Conservation (phyloP, 2,888 invertebrate species). For the Macrosoma leucophasiata region DNA sequence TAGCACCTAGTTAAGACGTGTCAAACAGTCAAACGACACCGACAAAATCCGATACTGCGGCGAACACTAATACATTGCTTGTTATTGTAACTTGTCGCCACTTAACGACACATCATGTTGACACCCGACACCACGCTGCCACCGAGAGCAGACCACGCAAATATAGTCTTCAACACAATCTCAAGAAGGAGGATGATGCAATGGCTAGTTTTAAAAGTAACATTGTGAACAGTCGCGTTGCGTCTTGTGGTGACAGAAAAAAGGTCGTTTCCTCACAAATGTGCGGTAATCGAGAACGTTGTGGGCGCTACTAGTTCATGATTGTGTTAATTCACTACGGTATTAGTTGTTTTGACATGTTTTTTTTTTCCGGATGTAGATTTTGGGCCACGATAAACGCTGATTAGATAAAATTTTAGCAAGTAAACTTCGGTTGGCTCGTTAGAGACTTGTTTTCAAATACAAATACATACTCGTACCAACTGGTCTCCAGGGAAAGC, state of each 20-base stretch:
- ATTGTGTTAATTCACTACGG: constrained; percentile 22
- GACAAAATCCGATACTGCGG: constrained; percentile 35
- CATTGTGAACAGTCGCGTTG: constrained; percentile 44
- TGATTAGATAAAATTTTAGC: no score
- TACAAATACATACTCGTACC: no score
- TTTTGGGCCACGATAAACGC: no score
- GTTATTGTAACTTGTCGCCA: constrained; percentile 66
- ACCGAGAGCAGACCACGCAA: constrained; percentile 2
- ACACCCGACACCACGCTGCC: constrained; percentile 41
- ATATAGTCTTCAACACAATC: constrained; percentile 7
- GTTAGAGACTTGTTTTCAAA: no score
- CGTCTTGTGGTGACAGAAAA: constrained; percentile 44
- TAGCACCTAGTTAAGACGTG: constrained; percentile 10
- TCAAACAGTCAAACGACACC: constrained; percentile 8
- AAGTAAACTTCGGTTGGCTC: no score
- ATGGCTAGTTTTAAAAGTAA: not conserved
- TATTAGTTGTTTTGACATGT: constrained; percentile 16
- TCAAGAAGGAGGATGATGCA: constrained; percentile 6
- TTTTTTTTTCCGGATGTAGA: no score
- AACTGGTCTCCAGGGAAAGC: no score
- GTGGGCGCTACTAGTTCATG: constrained; percentile 32
- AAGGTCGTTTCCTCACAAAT: constrained; percentile 41
- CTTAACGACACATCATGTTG: constrained; percentile 51
- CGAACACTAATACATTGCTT: constrained; percentile 49
- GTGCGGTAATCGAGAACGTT: constrained; percentile 45